Conservation (phyloP, 2,888 invertebrate genomes). For the Lymantria dispar region DNA sequence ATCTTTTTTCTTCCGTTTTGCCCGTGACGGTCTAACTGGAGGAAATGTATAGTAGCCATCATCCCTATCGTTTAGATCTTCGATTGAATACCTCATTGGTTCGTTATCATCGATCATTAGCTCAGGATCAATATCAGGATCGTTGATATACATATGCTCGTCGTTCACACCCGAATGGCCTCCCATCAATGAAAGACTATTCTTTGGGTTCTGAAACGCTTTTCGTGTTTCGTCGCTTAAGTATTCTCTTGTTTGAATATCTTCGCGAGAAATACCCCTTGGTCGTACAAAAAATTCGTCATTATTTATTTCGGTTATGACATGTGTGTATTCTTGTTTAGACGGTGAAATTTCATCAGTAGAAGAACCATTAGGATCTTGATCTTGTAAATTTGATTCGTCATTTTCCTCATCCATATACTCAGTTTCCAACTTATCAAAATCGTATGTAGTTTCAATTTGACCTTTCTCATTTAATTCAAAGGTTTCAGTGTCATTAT, state of each 20-base stretch:
- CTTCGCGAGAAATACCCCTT: constrained; percentile 91
- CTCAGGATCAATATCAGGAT: constrained; percentile 65
- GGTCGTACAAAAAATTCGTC: constrained; percentile 93
- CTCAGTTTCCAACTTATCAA: constrained; percentile 81
- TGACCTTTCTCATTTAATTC: constrained; percentile 63
- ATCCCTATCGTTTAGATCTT: constrained; percentile 73
- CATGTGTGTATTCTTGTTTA: constrained; percentile 77
- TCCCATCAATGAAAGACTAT: constrained; percentile 85
- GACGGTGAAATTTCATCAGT: constrained; percentile 62
- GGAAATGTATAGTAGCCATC: constrained; percentile 80
- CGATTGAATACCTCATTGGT: constrained; percentile 59
- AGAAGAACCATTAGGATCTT: constrained; percentile 48
- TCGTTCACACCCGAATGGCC: constrained; percentile 53
- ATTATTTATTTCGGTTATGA: constrained; percentile 92
- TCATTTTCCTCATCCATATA: constrained; percentile 78
- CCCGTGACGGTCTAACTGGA: constrained; percentile 81
- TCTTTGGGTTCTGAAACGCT: constrained; percentile 87
- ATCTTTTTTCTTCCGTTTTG: constrained; percentile 76
- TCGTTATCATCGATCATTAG: constrained; percentile 63
- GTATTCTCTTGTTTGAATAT: constrained; percentile 90
- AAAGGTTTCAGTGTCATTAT: constrained; percentile 51
- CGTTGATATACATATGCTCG: constrained; percentile 62
- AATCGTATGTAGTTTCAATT: constrained; percentile 72
- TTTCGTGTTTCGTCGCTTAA: constrained; percentile 91
- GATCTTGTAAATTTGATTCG: constrained; percentile 39